Conservation (phyloP, 2,797 vertebrate genomes). For the Linurgus olivaceus region DNA sequence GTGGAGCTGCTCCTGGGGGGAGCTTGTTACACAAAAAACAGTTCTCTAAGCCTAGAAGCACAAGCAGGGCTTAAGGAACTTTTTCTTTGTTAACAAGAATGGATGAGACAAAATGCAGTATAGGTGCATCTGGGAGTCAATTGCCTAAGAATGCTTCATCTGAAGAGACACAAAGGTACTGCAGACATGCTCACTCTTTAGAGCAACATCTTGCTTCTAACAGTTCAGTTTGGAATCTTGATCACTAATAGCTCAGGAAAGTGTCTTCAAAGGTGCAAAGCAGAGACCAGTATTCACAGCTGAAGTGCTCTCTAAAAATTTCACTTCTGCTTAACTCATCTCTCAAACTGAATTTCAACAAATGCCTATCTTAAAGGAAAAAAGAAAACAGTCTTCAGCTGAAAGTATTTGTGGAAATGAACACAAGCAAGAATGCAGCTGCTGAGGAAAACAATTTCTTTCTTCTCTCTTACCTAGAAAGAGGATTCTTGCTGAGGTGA, state of each 20-base stretch:
- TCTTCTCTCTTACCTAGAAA: neutral
- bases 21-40: neutral
- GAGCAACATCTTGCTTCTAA: neutral
- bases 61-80: neutral
- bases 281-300: neutral
- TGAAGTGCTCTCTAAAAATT: neutral
- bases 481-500: neutral
- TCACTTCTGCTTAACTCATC: neutral
- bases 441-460: neutral
- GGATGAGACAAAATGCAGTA: neutral
- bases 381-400: neutral
- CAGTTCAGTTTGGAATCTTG: neutral
- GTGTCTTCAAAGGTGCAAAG: neutral
- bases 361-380: neutral
- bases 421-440: neutral
- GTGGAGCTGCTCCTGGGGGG: neutral
- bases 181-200: neutral
- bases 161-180: neutral
- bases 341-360: neutral
- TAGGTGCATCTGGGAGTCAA: neutral
- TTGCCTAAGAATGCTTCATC: neutral
- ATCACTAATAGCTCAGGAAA: neutral
- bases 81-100: neutral
- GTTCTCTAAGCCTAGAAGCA: neutral
- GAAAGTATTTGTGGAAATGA: neutral